Evolutionary conservation across 1,140 invertebrate genomes (phyloP), one percentile per base, ranked within the genome.

Genomic region (Leguminivora glycinivorella): DNA sequence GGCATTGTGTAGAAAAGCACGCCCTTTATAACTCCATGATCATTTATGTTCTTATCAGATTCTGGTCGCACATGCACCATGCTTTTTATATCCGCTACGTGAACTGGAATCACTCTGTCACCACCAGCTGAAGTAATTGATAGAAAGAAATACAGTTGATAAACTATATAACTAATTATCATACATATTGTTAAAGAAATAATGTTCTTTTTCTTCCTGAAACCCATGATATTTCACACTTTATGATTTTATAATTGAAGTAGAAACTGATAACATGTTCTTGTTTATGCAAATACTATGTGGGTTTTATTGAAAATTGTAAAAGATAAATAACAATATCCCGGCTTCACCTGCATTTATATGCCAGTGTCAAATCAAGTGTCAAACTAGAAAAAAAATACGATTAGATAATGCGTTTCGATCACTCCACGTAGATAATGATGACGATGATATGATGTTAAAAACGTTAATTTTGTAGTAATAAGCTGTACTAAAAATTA

Each of bases 91-190:
- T 81, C 68, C 68, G 75, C 77, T 12, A 72, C 69, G 24, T 86
- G 47, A 4, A 87, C 75, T 68, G 82, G 77, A 26, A 83, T 72
- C 25, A 84, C 70, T 72, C 70, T 80, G 47, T 78, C 83, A 5
- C 58, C 70, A 34, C 75, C 71, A 72, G 83, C 84, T 4, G 86
- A 83, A n/a, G 85, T 80, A 56, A 91, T 83, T 1, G 83, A 80
- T n/a, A 86, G 70, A 70, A 89, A 91, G 66, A 91, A 89, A 76
- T 89, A 89, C 29, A 91, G 56, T 70, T 91, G 89, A 69, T 91
- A 91, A 19, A 91, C 56, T 63, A 88, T 87, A 56, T 85, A 91
- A 78, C 83, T 79, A 60, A 79, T 67, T n/a, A 84, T 74, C 71
- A 85, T 78, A 67, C 77, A 84, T 24, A 81, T 52, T 26, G 87